Evolutionary conservation across 2,113 vertebrate genomes (phyloP).

Genomic region (Carassius carassius): DNA sequence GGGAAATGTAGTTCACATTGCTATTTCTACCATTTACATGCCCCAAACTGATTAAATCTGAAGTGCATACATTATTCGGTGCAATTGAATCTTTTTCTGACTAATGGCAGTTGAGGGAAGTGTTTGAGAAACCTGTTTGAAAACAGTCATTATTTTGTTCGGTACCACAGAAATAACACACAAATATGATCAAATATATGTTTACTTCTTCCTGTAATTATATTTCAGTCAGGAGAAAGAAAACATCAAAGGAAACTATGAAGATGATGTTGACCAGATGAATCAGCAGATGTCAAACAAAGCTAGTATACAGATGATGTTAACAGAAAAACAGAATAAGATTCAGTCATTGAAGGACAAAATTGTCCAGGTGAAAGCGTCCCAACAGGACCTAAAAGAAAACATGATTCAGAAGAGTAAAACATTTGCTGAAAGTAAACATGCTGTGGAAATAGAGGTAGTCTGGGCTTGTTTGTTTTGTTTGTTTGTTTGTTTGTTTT

Average conservation of each 20-base stretch:
- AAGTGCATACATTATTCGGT: background rate
- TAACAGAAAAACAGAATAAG: slow-evolving; percentile 63
- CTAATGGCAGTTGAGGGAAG: background rate
- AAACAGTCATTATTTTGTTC: background rate
- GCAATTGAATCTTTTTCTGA: background rate
- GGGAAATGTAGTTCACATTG: slow-evolving; percentile 1
- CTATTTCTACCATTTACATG: background rate
- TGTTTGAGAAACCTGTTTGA: background rate
- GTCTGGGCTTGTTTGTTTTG: background rate
- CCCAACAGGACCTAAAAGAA: slow-evolving; percentile 49
- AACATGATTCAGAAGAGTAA: slow-evolving; percentile 54
- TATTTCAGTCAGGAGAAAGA: slow-evolving; percentile 64
- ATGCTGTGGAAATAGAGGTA: slow-evolving; percentile 56
- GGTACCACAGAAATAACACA: background rate
- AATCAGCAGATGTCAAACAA: slow-evolving; percentile 68
- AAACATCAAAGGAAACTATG: slow-evolving; percentile 42
- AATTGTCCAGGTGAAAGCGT: slow-evolving; percentile 9
- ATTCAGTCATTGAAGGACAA: slow-evolving; percentile 60
- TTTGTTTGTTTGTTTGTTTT: no score
- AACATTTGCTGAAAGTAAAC: slow-evolving; percentile 58
- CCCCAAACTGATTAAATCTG: background rate
- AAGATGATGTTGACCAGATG: slow-evolving; percentile 58
- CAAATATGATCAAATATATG: no score
- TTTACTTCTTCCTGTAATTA: background rate
- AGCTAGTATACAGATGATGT: slow-evolving; percentile 52